Evolutionary conservation across 2,113 vertebrate species (phyloP), one percentile per base, ranked within the genome.

Genomic region (Strix aluco): DNA sequence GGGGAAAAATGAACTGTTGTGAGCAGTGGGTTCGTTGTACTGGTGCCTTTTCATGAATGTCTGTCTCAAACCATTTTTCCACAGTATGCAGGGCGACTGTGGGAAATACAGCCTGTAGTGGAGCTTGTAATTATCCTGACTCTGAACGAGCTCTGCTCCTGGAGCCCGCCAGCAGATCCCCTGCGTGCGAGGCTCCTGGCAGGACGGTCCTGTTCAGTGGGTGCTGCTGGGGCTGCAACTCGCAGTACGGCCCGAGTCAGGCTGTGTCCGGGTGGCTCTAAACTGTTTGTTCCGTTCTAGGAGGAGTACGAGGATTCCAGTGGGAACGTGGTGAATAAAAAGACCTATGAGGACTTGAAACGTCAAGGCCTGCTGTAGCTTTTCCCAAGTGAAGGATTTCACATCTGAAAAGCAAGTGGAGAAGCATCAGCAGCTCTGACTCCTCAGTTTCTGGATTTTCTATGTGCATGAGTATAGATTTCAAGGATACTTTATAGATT

Each of bases 291-390:
- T 96, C 72, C n/a, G 6, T 93, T 97, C 38, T 95, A 99, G 99
- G 99, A 99, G 95, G 99, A 99, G 81, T 99, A 99, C 1, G 99
- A 99, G 96, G 99, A 99, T 96, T 99, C 99, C 46, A 99, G 99
- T 19, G 99, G 99, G 75, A 99, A 99, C 0, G 99, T 99, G 91
- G 99, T 99, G 87, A 99, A 99, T 95, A 99, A 99, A 96, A 99
- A 99, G 98, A 99, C 99, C 7, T 99, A 99, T 0, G 99, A 99
- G 95, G 99, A 99, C 98, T 96, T 99, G 98, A 99, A 99, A 97
- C 98, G 99, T 71, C 99, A 99, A 74, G 99, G 99, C 44, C 96
- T 99, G 96, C 98, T 99, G 96, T 99, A 98, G 97, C 92, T 69
- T 47, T 38, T 29, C 54, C 91, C 13, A 13, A 17, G 47, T 20